Evolutionary conservation across 2,888 invertebrate species (phyloP), one percentile per base, ranked within the genome.

Genomic region (Julus scandinavius): DNA sequence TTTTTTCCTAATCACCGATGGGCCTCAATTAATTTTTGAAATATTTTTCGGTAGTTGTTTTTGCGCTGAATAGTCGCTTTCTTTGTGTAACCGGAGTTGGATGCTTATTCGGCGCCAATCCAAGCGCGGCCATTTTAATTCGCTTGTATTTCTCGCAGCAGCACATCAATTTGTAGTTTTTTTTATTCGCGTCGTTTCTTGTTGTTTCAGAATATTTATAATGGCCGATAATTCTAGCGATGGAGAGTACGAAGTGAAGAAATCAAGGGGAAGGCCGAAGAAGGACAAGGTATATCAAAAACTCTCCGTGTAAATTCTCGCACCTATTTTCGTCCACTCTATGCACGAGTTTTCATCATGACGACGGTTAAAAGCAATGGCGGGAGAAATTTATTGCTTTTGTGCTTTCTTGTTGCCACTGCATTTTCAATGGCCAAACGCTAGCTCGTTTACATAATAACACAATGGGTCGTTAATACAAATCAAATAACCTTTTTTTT

Each of bases 241-340:
- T 85, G 85, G 85, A 29, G 85, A 85, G n/a, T 45, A 41, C 20
- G 85, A 85, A 41, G 49, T 49, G 85, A 85, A 85, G 49, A 85
- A 85, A 85, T 85, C 85, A n/a, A 41, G 85, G 41, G 85, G 85
- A 49, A 41, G 85, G 41, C 85, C 85, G 45, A 85, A 85, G 85
- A 85, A 85, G 11, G 72, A 72, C 6, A 72, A 72, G 72, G 72
- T 72, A 72, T 72, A n/a, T 29, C 72, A 9, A 4, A 72, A 72
- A 72, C 17, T 9, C 1, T 2, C 4, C 1, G 9, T 29, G 72
- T 11, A 58, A 72, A 72, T 72, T 72, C 7, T 29, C 11, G 29
- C 72, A 29, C 72, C 72, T 72, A 72, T 72, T 72, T 72, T 72
- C 11, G 29, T 72, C 29, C 72, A 20, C 72, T 72, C 72, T 29